Conservation (phyloP, 2,888 invertebrate genomes). For the Sepiola atlantica region DNA sequence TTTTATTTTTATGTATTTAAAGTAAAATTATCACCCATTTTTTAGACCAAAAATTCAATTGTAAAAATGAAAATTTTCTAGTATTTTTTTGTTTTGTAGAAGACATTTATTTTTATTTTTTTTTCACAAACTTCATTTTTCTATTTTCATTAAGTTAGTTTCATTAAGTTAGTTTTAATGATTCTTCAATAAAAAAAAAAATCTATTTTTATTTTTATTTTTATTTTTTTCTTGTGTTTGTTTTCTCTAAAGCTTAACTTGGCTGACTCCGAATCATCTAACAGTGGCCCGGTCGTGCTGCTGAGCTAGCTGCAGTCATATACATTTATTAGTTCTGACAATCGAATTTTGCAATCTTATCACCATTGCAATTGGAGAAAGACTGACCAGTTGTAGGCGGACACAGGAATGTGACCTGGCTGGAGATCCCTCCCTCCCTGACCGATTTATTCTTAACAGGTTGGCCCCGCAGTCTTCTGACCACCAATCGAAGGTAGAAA, state of each 20-base stretch:
- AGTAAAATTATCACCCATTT: too few species aligned
- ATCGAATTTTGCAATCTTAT: neutral
- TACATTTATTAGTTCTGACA: neutral
- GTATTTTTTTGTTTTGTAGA: neutral
- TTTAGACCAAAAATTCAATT: too few species aligned
- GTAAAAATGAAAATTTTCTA: neutral
- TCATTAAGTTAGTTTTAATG: conserved; percentile 32
- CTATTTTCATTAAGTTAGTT: neutral
- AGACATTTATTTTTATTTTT: neutral
- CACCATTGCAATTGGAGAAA: neutral
- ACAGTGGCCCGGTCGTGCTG: conserved; percentile 33
- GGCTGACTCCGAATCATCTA: conserved; percentile 38
- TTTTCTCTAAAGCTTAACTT: conserved; percentile 45
- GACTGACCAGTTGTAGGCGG: conserved; percentile 9
- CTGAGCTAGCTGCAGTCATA: conserved; percentile 10
- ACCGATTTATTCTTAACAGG: neutral
- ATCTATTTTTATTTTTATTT: neutral
- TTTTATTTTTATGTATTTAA: too few species aligned
- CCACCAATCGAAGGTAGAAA: neutral
- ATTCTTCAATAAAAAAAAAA: neutral
- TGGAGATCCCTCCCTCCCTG: neutral
- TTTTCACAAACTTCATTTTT: neutral
- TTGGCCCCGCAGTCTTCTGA: neutral
- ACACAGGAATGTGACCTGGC: neutral
- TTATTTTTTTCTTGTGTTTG: conserved; percentile 39